These are phyloP conservation scores for Cylloceria caligata DNA, from an alignment of 2,888 invertebrate species.

Conservation along the genomic window DNA sequence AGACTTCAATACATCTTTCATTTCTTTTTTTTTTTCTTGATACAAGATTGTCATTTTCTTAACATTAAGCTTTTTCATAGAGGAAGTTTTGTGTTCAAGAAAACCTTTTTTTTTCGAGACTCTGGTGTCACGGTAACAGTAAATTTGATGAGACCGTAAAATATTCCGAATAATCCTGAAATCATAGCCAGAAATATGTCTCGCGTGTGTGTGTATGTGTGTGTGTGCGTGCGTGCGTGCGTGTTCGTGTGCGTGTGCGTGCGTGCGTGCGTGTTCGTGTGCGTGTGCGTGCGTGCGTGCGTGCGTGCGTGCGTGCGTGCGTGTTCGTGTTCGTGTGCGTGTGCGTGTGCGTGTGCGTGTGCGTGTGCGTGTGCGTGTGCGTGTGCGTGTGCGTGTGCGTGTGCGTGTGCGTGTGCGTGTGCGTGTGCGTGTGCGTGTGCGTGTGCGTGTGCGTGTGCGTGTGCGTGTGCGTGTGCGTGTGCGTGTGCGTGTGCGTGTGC, in stretches of 20 bases:
- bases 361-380: conserved; percentile 16
- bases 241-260: no score
- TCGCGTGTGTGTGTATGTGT: no score
- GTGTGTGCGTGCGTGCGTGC: no score
- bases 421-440: conserved; percentile 41
- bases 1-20: background rate
- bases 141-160: no score
- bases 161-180: no score
- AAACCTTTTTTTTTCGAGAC: no score
- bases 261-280: no score
- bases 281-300: no score
- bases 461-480: conserved; percentile 40
- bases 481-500: conserved; percentile 41
- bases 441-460: conserved; percentile 41
- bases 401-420: conserved; percentile 33
- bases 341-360: conserved; percentile 16
- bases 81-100: background rate
- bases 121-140: no score
- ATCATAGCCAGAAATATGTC: no score
- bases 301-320: background rate
- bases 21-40: background rate
- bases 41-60: background rate
- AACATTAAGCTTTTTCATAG: background rate
- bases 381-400: conserved; percentile 11
- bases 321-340: conserved; percentile 10